Percentiles rank a stretch among this genome's conserved stretches.
These are phyloP conservation scores for Reticulitermes lucifugus DNA, from an alignment of 2,888 invertebrate species.

Conservation along the genomic window DNA sequence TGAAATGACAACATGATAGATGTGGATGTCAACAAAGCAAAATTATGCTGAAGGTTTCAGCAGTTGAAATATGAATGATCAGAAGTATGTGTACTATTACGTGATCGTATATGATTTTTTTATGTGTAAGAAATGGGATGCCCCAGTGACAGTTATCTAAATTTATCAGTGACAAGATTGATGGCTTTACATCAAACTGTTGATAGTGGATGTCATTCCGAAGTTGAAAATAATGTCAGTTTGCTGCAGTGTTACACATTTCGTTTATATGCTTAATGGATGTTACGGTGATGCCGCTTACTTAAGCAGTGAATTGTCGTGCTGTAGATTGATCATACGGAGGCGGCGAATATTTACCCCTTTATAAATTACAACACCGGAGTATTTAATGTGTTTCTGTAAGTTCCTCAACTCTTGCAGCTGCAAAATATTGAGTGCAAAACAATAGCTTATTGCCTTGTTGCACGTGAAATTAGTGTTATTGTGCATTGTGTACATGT, in stretches of 20 bases:
- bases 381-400: no score
- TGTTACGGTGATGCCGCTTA: not conserved
- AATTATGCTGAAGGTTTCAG: not conserved
- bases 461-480: not conserved
- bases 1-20: conserved; percentile 38
- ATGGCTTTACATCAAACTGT: not conserved
- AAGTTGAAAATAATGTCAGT: not conserved
- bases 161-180: conserved; percentile 26
- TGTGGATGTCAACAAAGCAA: conserved; percentile 39
- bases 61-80: not conserved
- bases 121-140: not conserved
- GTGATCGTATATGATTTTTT: not conserved
- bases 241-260: no score
- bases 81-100: not conserved
- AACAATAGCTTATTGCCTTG: not conserved
- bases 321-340: no score
- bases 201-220: not conserved
- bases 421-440: not conserved
- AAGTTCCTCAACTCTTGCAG: no score
- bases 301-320: not conserved
- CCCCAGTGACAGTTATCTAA: conserved; percentile 21
- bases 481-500: not conserved
- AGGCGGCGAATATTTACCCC: not conserved
- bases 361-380: not conserved
- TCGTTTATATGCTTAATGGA: no score